phyloP scores from a whole-genome alignment of 2,113 vertebrate species.

The Calyptomena viridis region DNA sequence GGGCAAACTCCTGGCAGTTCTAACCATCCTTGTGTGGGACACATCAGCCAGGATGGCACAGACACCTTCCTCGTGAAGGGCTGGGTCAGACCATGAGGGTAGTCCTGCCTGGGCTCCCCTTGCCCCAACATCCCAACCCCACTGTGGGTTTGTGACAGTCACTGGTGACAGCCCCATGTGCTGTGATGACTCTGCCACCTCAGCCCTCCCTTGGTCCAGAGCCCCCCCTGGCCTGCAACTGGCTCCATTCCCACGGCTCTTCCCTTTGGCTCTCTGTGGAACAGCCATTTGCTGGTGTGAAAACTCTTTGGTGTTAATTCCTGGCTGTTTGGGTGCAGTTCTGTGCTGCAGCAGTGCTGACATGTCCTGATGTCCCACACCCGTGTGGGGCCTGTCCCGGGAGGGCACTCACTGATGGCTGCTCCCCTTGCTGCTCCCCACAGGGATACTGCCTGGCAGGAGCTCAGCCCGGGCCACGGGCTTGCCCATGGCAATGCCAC shows the following conservation, averaged over 20 bases:
- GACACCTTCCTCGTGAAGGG: neutral
- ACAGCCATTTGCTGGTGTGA: neutral
- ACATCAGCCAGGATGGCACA: neutral
- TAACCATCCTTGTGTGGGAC: neutral
- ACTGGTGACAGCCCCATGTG: neutral
- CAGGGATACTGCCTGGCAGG: neutral
- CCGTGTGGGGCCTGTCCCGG: accelerated
- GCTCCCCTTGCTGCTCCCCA: neutral
- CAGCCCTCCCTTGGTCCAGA: neutral
- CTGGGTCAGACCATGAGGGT: neutral
- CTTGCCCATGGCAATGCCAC: neutral
- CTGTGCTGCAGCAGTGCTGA: neutral
- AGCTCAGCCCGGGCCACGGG: neutral
- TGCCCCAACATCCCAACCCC: neutral
- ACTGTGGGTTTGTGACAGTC: accelerated
- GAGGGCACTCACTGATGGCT: neutral
- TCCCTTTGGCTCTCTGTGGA: neutral
- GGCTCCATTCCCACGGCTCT: accelerated
- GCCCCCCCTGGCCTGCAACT: accelerated
- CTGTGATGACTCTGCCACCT: neutral
- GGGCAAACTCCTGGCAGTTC: neutral
- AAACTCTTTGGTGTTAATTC: neutral
- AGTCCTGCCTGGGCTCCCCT: neutral
- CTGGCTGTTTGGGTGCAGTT: neutral
- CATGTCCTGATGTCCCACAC: accelerated